Conservation (phyloP, 2,888 invertebrate genomes). For the Drosophila ezoana region DNA sequence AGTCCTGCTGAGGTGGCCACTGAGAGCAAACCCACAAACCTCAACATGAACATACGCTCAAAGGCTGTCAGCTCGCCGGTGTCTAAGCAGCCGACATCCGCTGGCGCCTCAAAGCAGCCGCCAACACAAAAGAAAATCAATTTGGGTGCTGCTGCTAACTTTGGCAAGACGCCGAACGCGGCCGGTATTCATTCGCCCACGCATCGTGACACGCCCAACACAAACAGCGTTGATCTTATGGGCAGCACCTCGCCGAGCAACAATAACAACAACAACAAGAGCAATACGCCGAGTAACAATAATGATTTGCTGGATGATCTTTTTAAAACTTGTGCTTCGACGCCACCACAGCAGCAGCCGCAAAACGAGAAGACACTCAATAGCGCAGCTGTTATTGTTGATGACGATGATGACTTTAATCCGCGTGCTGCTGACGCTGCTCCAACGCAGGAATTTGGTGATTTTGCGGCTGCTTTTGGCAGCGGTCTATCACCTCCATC, state of each 20-base stretch:
- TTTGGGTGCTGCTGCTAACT: constrained; percentile 89
- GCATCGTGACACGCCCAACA: constrained; percentile 84
- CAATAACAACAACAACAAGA: constrained; percentile 48
- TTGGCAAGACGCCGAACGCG: constrained; percentile 86
- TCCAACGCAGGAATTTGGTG: constrained; percentile 88
- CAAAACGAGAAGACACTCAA: constrained; percentile 64
- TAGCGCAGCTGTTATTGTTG: constrained; percentile 87
- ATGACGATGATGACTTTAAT: constrained; percentile 84
- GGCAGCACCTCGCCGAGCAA: constrained; percentile 63
- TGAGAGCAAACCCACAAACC: constrained; percentile 74
- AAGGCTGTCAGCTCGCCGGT: constrained; percentile 80
- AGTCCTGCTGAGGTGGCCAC: constrained; percentile 82
- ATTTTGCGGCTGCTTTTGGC: constrained; percentile 90
- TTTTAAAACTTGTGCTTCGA: constrained; percentile 86
- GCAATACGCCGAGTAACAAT: constrained; percentile 76
- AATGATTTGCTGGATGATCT: constrained; percentile 87
- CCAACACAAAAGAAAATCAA: constrained; percentile 86
- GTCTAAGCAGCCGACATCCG: constrained; percentile 61
- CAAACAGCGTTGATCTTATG: constrained; percentile 74
- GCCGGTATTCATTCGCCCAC: constrained; percentile 85
- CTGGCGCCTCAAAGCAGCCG: constrained; percentile 59
- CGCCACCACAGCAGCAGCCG: constrained; percentile 57
- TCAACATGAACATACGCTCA: constrained; percentile 81
- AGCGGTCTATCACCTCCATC: constrained; percentile 60
- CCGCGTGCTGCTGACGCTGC: constrained; percentile 85